A percentile compares a stretch with the other conserved stretches of the same genome.
These are phyloP conservation scores for Xiphorhynchus elegans DNA, from an alignment of 2,113 vertebrate genomes.

Conservation along the genomic window DNA sequence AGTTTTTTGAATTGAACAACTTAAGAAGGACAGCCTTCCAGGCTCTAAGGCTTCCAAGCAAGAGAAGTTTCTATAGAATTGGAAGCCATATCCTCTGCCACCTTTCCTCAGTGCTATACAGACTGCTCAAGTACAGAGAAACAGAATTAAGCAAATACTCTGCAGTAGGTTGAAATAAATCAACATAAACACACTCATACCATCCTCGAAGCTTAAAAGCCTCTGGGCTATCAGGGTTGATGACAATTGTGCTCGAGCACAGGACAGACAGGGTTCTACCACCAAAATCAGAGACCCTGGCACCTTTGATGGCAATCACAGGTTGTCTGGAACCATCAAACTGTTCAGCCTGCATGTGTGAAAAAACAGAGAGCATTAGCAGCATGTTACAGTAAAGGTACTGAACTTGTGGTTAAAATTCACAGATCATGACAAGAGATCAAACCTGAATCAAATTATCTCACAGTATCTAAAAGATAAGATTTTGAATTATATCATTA, in stretches of 20 bases:
- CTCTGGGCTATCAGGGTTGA: constrained; percentile 96
- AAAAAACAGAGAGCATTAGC: constrained; percentile 19
- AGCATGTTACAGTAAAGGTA: not conserved
- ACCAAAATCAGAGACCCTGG: constrained; percentile 93
- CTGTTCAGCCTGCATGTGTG: constrained; percentile 84
- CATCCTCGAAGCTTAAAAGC: constrained; percentile 95
- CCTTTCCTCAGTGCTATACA: not conserved
- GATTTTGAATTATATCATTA: not conserved
- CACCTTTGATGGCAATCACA: constrained; percentile 91
- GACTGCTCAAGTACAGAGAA: not conserved
- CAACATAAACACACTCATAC: constrained; percentile 75
- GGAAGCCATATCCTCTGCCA: not conserved
- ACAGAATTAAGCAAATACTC: not conserved
- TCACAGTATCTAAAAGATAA: not conserved
- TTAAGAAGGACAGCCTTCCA: constrained; percentile 43
- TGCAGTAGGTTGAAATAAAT: not conserved
- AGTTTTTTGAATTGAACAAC: constrained; percentile 45
- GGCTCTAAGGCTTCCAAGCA: constrained; percentile 22
- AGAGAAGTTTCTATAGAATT: not conserved
- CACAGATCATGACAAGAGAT: not conserved
- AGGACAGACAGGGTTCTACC: constrained; percentile 93
- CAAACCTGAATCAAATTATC: not conserved
- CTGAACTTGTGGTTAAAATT: not conserved
- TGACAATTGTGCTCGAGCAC: constrained; percentile 89
- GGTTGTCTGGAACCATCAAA: constrained; percentile 94